phyloP scores from a whole-genome alignment of 53 echinoderm and acorn worm genomes.

The Echinarachnius parma region DNA sequence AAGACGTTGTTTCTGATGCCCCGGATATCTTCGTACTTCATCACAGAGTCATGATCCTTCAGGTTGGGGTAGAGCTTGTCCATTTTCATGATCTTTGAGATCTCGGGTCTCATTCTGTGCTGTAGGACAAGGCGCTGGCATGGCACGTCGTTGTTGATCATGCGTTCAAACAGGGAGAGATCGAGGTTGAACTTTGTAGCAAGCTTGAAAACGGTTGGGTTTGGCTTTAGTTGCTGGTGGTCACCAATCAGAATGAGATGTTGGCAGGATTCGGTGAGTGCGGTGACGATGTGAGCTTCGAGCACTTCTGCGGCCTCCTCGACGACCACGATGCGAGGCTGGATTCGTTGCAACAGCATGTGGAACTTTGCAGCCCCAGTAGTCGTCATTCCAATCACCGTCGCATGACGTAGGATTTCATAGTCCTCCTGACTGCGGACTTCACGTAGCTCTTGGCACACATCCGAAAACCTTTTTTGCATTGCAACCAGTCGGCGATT shows the following conservation, averaged over 20 bases:
- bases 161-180: constrained; percentile 84
- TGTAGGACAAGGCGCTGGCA: constrained; percentile 57
- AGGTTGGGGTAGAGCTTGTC: constrained; percentile 73
- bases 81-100: constrained; percentile 64
- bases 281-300: constrained; percentile 86
- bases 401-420: constrained; percentile 38
- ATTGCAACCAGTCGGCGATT: constrained; percentile 34
- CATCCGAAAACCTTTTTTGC: constrained; percentile 61
- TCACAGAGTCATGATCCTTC: constrained; percentile 65
- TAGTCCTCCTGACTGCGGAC: constrained; percentile 55
- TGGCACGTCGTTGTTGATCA: constrained; percentile 71
- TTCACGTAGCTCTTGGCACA: constrained; percentile 63
- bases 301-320: constrained; percentile 94
- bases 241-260: constrained; percentile 94
- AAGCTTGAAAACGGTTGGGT: constrained; percentile 86
- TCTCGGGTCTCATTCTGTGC: constrained; percentile 94
- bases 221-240: constrained; percentile 88
- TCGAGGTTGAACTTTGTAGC: constrained; percentile 78
- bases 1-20: constrained; percentile 71
- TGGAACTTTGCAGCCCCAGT: constrained; percentile 84
- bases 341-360: constrained; percentile 57
- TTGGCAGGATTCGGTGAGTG: constrained; percentile 63
- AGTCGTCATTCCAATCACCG: constrained; percentile 84
- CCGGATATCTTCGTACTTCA: constrained; percentile 49
- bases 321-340: constrained; percentile 75